Base-by-base conservation (phyloP, 2,113 vertebrate genomes). In the Xiphophorus maculatus region DNA sequence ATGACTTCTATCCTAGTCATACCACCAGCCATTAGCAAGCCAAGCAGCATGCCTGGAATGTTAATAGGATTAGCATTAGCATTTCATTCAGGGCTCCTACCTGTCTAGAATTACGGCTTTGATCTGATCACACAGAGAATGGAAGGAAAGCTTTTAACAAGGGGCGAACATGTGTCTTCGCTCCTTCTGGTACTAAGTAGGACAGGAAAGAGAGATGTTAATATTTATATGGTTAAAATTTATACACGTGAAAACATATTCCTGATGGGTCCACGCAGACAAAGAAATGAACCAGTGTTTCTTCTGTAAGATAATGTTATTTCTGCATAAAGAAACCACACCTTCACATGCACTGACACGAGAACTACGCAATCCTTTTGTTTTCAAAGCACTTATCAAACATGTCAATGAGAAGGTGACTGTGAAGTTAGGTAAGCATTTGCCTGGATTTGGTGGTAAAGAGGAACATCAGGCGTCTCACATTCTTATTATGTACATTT, bases 31-130 rank as follows among this genome's bases (percentile, higher is more conserved):
- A 89, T 91, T 93, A 90, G 89, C 83, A 60, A 85, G 73, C 71
- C 79, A 35, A 74, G 69, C 29, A 13, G 63, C 77, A 82, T 87
- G 85, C 79, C 74, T 85, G 62, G 90, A 90, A 93, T 92, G 87
- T 87, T 91, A 90, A 92, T 89, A 87, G 71, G 85, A 87, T 93
- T 81, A 86, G 87, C 80, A 87, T 93, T 90, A 91, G 86, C 90
- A 90, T 92, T 90, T 91, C 76, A 76, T 84, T 87, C 86, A 71
- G 78, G 83, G 87, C 76, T 84, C 69, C 79, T 90, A 90, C 85
- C 90, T 91, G 88, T 88, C 74, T 85, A 69, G 81, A 73, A 86
- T 81, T 88, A 90, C 87, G 80, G 83, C 88, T 89, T 88, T 86
- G 86, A 90, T 90, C 87, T 77, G 74, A 77, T 89, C 74, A 69